Base-by-base conservation (phyloP, 1,140 invertebrate species). In the Neodiprion lecontei region DNA sequence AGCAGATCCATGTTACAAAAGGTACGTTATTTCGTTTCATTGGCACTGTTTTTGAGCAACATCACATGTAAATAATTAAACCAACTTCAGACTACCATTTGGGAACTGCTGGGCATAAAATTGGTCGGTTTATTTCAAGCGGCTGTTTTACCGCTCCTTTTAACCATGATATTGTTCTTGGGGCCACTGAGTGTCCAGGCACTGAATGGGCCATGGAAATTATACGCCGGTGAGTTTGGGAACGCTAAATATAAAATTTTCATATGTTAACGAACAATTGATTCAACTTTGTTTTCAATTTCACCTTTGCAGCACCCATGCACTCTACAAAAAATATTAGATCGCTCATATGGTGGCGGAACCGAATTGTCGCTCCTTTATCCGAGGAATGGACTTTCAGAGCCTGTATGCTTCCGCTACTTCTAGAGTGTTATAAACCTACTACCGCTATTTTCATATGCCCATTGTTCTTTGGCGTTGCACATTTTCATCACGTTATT, bases 331-430 rank as follows among this genome's bases (percentile, higher is more conserved):
- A 90, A 69, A 93, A 91, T 76, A 88, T 93, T 72, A 90, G 91
- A 79, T 95, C 95, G 82, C 89, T 96, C 71, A 92, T 95, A 21
- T 98, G 96, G 96, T 90, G 97, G 79, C 91, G 97, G 77, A 97
- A 97, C 85, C 93, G 96, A 85, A 86, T 98, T 50, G 95, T 98
- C 78, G 97, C 97, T 11, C 97, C 97, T 11, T 84, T 99, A 48
- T 96, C 96, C 74, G 97, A 99, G 89, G 97, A 99, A 86, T 97
- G 97, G 89, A 96, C 96, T 7, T 98, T 97, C 85, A 90, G 97
- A 79, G 96, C 96, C 0, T 98, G 97, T 84, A 98, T 99, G 95
- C 89, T 98, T 84, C 96, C 97, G 40, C 85, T 98, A 17, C 88
- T 99, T 11, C 86, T 98, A 74, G 95, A 97, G 82, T 95, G 94